phyloP scores from a whole-genome alignment of 2,888 invertebrate species.

The Hydroisotoma schaefferi region DNA sequence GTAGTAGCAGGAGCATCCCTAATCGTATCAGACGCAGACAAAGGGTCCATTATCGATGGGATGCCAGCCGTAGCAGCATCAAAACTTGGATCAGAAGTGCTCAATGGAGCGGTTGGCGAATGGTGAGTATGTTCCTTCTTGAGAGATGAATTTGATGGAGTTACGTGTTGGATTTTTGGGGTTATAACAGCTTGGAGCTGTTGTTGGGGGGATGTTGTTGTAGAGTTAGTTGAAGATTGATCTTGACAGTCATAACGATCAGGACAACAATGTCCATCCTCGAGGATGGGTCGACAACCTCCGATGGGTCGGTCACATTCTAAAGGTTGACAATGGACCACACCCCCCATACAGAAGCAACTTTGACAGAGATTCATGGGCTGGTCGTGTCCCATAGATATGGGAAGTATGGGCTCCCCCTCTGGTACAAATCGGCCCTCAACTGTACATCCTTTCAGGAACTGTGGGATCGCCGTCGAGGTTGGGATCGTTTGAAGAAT shows the following conservation, averaged over 20 bases:
- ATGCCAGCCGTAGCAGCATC: no score
- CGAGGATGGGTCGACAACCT: conserved; percentile 71
- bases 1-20: no score
- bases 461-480: conserved; percentile 44
- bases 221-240: no score
- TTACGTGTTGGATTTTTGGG: no score
- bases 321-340: conserved; percentile 69
- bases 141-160: no score
- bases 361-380: conserved; percentile 60
- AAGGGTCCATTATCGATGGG: no score
- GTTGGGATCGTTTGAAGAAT: conserved; percentile 41
- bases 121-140: no score
- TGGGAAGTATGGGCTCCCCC: conserved; percentile 64
- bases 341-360: conserved; percentile 74
- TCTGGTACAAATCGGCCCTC: conserved; percentile 63
- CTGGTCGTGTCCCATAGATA: conserved; percentile 29
- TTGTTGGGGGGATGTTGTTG: no score
- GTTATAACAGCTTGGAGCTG: no score
- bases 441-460: conserved; percentile 62
- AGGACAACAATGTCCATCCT: conserved; percentile 76
- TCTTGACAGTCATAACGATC: conserved; percentile 51
- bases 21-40: no score
- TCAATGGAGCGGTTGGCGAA: no score
- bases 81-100: no score
- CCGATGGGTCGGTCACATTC: conserved; percentile 71